Evolutionary conservation across 2,888 invertebrate genomes (phyloP).

Genomic region (Drosophila ustulata): DNA sequence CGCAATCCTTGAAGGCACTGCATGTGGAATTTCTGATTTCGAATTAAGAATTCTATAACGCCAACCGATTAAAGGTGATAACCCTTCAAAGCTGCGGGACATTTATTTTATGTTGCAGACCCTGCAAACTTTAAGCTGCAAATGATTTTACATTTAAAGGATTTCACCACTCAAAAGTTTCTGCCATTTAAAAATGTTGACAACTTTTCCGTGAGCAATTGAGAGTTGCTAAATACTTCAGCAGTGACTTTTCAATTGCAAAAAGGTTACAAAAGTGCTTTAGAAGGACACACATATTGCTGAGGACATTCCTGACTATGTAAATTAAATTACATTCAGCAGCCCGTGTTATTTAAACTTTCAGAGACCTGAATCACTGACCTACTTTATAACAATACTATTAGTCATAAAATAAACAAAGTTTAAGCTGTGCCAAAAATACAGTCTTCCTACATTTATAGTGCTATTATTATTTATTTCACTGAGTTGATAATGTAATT

Average conservation of each 20-base stretch:
- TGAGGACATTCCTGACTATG: no score
- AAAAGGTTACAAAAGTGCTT: background rate
- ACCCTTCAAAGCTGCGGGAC: background rate
- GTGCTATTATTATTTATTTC: no score
- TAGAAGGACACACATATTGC: background rate
- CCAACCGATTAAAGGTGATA: background rate
- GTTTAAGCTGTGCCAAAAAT: no score
- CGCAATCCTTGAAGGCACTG: slow-evolving; percentile 46
- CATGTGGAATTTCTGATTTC: slow-evolving; percentile 26
- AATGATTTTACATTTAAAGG: slow-evolving; percentile 3
- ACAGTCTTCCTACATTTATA: no score
- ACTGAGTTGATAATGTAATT: no score
- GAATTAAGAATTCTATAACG: slow-evolving; percentile 5
- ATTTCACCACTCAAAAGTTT: background rate
- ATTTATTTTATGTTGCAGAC: background rate
- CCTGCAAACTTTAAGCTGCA: background rate
- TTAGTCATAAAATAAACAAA: background rate
- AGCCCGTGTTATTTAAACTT: background rate
- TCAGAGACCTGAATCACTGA: background rate
- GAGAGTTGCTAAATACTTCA: slow-evolving; percentile 3
- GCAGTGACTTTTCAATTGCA: background rate
- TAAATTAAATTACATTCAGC: no score
- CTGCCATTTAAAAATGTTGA: slow-evolving; percentile 1
- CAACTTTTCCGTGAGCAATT: slow-evolving; percentile 2
- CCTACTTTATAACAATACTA: background rate